Base-by-base conservation (phyloP, 2,113 vertebrate genomes). In the Haplotaxodon microlepis region DNA sequence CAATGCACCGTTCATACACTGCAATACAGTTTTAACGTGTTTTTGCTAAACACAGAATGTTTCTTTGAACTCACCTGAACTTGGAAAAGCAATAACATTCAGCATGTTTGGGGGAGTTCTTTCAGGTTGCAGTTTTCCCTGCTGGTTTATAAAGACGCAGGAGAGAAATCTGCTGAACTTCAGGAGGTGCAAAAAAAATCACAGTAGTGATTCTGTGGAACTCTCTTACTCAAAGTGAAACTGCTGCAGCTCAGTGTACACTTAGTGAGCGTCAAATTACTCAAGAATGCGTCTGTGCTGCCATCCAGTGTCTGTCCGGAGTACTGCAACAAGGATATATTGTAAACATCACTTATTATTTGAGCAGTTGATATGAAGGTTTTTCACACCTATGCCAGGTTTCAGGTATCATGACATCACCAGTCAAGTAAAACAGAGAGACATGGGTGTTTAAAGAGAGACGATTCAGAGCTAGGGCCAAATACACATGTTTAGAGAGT, bases 331-430 rank as follows among this genome's bases (percentile, higher is more conserved):
- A 42, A 0, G 17, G 7, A 57, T 24, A 19, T 27, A 19, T 71
- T 5, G 86, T 36, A 91, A 91, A 45, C 71, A 7, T 40, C 10
- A 31, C 21, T 85, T 93, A 92, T 95, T 88, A 90, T 92, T 91
- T 63, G 9, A 21, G 29, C 40, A 82, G 56, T 13, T 2, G 36
- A 12, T 9, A 12, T 42, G 9, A 81, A 57, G 9, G 2, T 42
- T 40, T 59, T 4, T 50, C 57, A 13, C 71, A 45, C 8, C 17
- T 11, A n/a, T 29, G 24, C 29, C 45, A 21, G 5, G 13, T 51
- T 86, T n/a, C 45, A 71, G n/a, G n/a, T 9, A 59, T 76, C 6
- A 81, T 11, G 6, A 51, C 31, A 57, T 71, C 24, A 71, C 50
- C 79, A 71, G 54, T 61, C 78, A 54, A 17, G 81, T 17, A 78